Base-by-base conservation (phyloP, 2,797 vertebrate species). In the Rhincodon typus region DNA sequence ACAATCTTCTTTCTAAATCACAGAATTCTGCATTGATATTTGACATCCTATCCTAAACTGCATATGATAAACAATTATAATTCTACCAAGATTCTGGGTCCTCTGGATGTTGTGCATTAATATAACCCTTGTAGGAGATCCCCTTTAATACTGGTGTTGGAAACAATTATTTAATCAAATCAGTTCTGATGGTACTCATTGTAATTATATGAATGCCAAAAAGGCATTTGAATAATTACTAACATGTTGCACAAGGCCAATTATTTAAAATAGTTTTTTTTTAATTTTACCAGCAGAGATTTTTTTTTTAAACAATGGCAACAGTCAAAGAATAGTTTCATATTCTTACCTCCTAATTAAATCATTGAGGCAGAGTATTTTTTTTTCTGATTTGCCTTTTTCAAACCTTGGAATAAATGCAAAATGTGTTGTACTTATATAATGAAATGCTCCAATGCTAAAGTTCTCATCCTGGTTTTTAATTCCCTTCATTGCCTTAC, bases 151-250 rank as follows among this genome's bases (percentile, higher is more conserved):
- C 69, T 53, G 69, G 46, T 77, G 42, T 77, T 95, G 13, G 23
- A 74, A 74, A 95, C 46, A 77, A 30, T 77, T 53, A 74, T 95
- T 95, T 95, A 50, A 95, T 95, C 38, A 74, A 77, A 95, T 95
- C 94, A 95, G 94, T 21, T 42, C 94, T 77, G 70, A 77, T 95
- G 94, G 70, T 95, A 53, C 70, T 95, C 70, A 53, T 53, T 94
- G 69, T 77, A 95, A 95, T 66, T 66, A n/a, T 95, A 72, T 74
- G 69, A 77, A 53, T 95, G 27, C 94, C 94, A 95, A 34, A 67
- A 53, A 74, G 46, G 50, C 27, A 77, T 95, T 95, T 95, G 94
- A 77, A 77, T 95, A 95, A 95, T 95, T 95, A 95, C 70, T n/a
- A 77, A 53, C 70, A n/a, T 77, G 70, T 95, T 95, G 94, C 42